Evolutionary conservation across 2,113 vertebrate genomes (phyloP), one percentile per base, ranked within the genome.

Genomic region (Microtus richardsoni): DNA sequence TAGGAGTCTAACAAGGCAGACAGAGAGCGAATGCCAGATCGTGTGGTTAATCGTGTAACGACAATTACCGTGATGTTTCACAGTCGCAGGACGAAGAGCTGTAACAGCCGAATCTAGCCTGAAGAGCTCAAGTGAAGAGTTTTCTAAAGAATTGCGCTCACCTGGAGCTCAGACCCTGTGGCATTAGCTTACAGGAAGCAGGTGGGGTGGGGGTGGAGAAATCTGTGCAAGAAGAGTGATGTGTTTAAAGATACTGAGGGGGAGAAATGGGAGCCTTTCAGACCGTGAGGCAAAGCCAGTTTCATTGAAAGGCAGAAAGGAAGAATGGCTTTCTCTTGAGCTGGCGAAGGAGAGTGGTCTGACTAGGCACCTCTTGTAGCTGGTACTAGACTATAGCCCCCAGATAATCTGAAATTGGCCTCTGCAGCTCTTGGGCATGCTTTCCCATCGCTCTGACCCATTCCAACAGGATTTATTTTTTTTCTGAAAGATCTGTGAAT

Each of bases 71-170:
- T 49, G 74, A 94, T 74, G 70, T 80, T 90, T 95, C 64, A 68
- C 83, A 71, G 73, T 75, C 47, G 3, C 28, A 87, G 22, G 11
- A 77, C 17, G 64, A 21, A 88, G n/a, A 82, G 39, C 58, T 82
- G 0, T 41, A 91, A 75, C 1, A 44, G 1, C 11, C 21, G 39
- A 28, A 83, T 62, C 39, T 58, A 60, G n/a, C 78, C 88, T 91
- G 33, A 49, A 95, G 90, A 80, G 73, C 54, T 68, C 60, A 86
- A 58, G 58, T 41, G 36, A 95, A 62, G 87, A 86, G 91, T 89
- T 80, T 80, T 62, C 44, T 91, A n/a, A 75, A 71, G 62, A 96
- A 93, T 44, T 52, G 7, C 47, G 36, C 88, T 91, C 88, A 44
- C 84, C 41, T 83, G 94, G 77, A 75, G 39, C 73, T 52, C 26